phyloP scores from a whole-genome alignment of 53 echinoderm and acorn worm species.

The Stichopus horrens region DNA sequence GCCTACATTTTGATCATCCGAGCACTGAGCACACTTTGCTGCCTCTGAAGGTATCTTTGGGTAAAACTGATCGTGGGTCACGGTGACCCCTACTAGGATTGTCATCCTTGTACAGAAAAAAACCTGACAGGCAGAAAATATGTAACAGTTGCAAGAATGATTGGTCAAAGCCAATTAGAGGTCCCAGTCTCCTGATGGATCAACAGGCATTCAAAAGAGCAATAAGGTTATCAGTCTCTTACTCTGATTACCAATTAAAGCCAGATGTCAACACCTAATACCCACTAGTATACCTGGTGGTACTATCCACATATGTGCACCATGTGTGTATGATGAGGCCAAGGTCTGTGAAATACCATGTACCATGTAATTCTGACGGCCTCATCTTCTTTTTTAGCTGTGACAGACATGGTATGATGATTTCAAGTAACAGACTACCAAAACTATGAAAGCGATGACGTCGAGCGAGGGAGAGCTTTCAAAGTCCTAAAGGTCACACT shows the following conservation, averaged over 20 bases:
- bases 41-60: no score
- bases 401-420: neutral
- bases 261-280: constrained; percentile 44
- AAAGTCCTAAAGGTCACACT: constrained; percentile 1
- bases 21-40: no score
- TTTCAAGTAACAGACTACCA: neutral
- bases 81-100: neutral
- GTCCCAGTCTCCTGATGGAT: neutral
- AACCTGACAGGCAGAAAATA: neutral
- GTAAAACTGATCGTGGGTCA: neutral
- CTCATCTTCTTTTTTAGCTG: neutral
- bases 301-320: constrained; percentile 21
- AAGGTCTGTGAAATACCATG: neutral
- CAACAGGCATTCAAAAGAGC: neutral
- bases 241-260: constrained; percentile 42
- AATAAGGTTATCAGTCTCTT: neutral
- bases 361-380: neutral
- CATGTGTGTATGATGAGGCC: constrained; percentile 7
- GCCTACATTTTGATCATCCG: no score
- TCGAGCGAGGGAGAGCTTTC: neutral
- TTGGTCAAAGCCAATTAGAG: neutral
- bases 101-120: neutral
- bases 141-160: constrained; percentile 6
- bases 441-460: neutral
- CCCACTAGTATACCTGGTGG: constrained; percentile 2